phyloP scores from a whole-genome alignment of 2,797 vertebrate species.

The Heterohyrax brucei region DNA sequence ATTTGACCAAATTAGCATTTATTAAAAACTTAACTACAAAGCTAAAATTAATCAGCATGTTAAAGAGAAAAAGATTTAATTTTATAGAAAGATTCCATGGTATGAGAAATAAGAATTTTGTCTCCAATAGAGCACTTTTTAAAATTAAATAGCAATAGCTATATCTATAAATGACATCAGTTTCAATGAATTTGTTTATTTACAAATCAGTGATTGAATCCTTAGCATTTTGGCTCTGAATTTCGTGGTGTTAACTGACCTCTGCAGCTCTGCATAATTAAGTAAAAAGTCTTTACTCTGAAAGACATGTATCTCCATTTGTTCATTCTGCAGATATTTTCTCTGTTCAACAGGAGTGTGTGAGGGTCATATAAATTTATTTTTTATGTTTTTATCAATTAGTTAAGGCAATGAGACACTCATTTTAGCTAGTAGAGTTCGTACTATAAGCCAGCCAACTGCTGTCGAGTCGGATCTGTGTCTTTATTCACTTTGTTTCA shows the following conservation, averaged over 20 bases:
- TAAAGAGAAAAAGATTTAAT: conserved; percentile 33
- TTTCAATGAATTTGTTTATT: neutral
- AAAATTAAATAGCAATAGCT: conserved; percentile 20
- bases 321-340: neutral
- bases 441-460: too few species aligned
- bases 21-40: conserved; percentile 25
- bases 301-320: neutral
- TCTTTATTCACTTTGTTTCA: conserved; percentile 30
- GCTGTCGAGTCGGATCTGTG: too few species aligned
- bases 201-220: neutral
- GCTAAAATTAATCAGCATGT: conserved; percentile 29
- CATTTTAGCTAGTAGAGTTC: too few species aligned
- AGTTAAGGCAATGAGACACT: conserved; percentile 14
- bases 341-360: neutral
- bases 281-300: neutral
- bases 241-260: neutral
- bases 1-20: conserved; percentile 44
- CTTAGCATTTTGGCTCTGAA: conserved; percentile 37
- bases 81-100: conserved; percentile 39
- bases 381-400: conserved; percentile 4
- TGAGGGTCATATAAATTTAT: neutral
- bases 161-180: conserved; percentile 13
- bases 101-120: conserved; percentile 46
- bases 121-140: neutral
- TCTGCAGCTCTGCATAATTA: neutral